A percentile compares a stretch with the other conserved stretches of the same genome.
phyloP scores from a whole-genome alignment of 2,797 vertebrate species.

The Centroberyx gerrardi region DNA sequence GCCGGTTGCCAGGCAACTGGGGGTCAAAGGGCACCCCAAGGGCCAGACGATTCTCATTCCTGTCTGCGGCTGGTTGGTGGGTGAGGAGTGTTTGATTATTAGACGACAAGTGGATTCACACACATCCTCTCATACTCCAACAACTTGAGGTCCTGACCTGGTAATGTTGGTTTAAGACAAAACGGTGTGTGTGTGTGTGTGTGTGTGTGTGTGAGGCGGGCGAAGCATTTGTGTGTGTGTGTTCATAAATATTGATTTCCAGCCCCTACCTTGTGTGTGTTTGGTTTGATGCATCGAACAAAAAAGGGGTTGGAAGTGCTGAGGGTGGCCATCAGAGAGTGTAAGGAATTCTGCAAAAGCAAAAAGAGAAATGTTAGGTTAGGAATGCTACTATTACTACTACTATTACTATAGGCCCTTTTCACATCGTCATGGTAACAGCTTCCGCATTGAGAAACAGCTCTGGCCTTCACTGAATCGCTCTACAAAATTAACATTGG shows the following conservation, averaged over 20 bases:
- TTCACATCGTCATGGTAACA: no score
- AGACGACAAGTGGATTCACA: slow-evolving; percentile 38
- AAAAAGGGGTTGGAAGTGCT: slow-evolving; percentile 96
- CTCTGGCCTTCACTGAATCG: no score
- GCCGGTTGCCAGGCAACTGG: slow-evolving; percentile 80
- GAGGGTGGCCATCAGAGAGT: slow-evolving; percentile 95
- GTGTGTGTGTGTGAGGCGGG: slow-evolving; percentile 8
- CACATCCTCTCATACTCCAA: not conserved
- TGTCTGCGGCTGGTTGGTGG: slow-evolving; percentile 19
- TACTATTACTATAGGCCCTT: not conserved
- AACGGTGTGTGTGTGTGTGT: slow-evolving; percentile 16
- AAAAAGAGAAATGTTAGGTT: slow-evolving; percentile 1
- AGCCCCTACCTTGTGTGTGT: slow-evolving; percentile 92
- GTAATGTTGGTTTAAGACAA: slow-evolving; percentile 1
- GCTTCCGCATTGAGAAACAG: no score
- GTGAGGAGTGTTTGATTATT: slow-evolving; percentile 37
- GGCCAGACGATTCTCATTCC: slow-evolving; percentile 78
- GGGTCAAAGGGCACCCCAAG: slow-evolving; percentile 69
- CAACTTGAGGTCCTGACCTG: not conserved
- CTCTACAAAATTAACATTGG: no score
- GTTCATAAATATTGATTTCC: not conserved
- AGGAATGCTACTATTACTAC: not conserved
- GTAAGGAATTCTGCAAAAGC: slow-evolving; percentile 90
- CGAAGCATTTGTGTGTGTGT: slow-evolving; percentile 8
- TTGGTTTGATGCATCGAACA: slow-evolving; percentile 98